A percentile compares a stretch with the other conserved stretches of the same genome.
These are phyloP conservation scores for Petrolisthes manimaculis DNA, from an alignment of 2,888 invertebrate genomes.

Conservation along the genomic window DNA sequence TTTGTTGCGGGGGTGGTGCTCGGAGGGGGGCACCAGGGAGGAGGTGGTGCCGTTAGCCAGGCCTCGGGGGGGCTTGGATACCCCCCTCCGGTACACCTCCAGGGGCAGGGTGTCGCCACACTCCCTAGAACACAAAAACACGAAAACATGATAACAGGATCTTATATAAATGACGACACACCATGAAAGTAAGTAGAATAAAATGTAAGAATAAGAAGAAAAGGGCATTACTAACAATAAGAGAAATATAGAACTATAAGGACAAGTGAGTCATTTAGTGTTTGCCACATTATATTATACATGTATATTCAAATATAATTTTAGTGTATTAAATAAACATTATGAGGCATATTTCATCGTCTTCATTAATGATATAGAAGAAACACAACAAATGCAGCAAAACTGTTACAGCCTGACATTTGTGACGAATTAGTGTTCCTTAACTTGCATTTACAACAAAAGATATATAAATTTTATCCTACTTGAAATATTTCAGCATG, in stretches of 20 bases:
- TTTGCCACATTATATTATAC: not conserved
- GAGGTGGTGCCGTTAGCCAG: conserved; percentile 40
- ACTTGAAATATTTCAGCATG: no score
- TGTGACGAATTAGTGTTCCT: no score
- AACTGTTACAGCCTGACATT: no score
- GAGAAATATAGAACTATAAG: not conserved
- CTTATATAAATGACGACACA: no score
- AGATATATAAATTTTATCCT: no score
- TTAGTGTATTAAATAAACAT: not conserved
- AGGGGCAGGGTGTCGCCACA: conserved; percentile 51
- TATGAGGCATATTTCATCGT: no score
- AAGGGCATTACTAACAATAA: not conserved
- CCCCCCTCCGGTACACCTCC: conserved; percentile 62
- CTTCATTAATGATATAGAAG: no score
- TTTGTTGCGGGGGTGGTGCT: not conserved
- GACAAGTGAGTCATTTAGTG: not conserved
- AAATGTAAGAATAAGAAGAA: not conserved
- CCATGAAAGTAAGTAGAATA: no score
- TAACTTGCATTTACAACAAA: no score
- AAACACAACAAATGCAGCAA: no score
- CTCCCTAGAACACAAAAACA: no score
- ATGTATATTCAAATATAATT: not conserved
- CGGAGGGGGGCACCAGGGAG: conserved; percentile 20
- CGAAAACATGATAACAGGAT: no score
- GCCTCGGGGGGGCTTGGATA: conserved; percentile 45